Percentiles rank a stretch among this genome's conserved stretches.
These are phyloP conservation scores for Arrhopalites spinosus DNA, from an alignment of 2,888 invertebrate genomes.

Conservation along the genomic window DNA sequence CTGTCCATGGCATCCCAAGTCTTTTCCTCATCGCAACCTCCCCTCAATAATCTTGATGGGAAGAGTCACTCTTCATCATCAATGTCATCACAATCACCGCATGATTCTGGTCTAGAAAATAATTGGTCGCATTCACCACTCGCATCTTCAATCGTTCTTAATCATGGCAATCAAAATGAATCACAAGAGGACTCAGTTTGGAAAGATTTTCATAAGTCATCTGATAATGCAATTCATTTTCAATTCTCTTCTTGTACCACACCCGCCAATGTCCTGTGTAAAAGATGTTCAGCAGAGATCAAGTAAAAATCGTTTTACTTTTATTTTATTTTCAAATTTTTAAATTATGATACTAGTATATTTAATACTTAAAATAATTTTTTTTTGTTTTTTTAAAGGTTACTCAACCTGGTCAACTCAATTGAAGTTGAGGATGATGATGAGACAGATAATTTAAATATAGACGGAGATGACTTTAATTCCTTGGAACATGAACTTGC, in stretches of 20 bases:
- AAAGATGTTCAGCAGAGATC: conserved; percentile 53
- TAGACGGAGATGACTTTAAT: conserved; percentile 18
- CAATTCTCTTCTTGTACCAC: no score
- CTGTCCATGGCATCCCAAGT: neutral
- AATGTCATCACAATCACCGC: no score
- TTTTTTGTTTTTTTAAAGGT: no score
- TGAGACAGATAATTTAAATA: conserved; percentile 30
- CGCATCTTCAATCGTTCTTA: neutral
- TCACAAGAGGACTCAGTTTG: neutral
- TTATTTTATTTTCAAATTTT: no score
- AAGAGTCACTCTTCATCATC: no score
- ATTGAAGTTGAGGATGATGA: conserved; percentile 51
- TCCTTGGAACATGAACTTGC: conserved; percentile 46
- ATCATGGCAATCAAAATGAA: neutral
- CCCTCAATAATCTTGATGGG: neutral
- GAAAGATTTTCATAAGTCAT: no score
- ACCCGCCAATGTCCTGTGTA: conserved; percentile 40
- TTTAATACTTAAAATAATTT: no score
- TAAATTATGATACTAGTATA: no score
- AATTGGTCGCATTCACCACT: no score
- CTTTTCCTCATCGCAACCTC: neutral
- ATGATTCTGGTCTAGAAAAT: no score
- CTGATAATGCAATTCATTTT: no score
- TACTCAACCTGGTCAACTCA: conserved; percentile 53
- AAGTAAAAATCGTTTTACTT: no score